Base-by-base conservation (phyloP, 2,113 vertebrate species). In the Rostratula benghalensis region DNA sequence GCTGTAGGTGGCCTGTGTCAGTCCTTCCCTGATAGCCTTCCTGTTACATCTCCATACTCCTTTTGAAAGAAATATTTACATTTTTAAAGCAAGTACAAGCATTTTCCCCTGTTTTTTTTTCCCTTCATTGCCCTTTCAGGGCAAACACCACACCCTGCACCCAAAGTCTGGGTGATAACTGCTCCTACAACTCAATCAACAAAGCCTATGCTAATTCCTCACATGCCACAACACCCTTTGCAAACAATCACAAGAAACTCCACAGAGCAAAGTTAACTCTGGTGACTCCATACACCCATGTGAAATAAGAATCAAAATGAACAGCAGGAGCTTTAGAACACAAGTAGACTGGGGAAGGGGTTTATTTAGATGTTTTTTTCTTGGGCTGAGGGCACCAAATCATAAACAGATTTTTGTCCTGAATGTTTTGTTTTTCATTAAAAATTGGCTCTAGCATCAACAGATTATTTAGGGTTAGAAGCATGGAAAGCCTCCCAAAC, bases 401-500 rank as follows among this genome's bases (percentile, higher is more conserved):
- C 8, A 4, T 17, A 27, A 73, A 51, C 22, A 17, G 11, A 2
- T 19, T 41, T 63, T 57, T 7, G 4, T 10, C 18, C 19, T n/a
- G 9, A 25, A 11, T 46, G 13, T n/a, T 71, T 27, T 27, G 6
- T 6, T 31, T 17, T 43, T 70, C 0, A 0, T 37, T 69, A 74
- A 16, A 59, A 83, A 43, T 11, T 13, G 6, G 3, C 22, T n/a
- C 31, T 33, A 11, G 7, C 15, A 43, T 15, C 12, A 12, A 10
- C 20, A n/a, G n/a, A 7, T 64, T 75, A 31, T 69, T 87, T 45
- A 60, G n/a, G 30, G n/a, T 45, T 64, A 59, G 35, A 60, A 59
- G 13, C 11, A 15, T 1, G 3, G 46, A 19, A 69, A 57, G 4
- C 3, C 9, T 78, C 1, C 30, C 9, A 0, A 9, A 10, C 28